These are phyloP conservation scores for Macaria notata DNA, from an alignment of 2,888 invertebrate species.

Conservation along the genomic window DNA sequence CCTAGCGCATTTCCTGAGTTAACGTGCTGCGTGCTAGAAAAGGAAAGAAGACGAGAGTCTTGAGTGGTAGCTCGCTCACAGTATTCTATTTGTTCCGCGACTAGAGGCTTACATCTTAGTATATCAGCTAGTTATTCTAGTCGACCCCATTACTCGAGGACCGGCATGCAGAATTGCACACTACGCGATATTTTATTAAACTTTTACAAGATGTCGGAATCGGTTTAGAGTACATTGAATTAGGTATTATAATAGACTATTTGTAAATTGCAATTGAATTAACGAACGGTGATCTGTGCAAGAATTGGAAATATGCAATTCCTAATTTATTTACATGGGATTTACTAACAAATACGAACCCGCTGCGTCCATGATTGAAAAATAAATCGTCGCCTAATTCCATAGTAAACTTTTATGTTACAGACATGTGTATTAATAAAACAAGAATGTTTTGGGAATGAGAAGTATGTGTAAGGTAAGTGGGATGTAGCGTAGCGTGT, in stretches of 20 bases:
- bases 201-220: neutral
- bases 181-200: conserved; percentile 4
- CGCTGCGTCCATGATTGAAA: conserved; percentile 65
- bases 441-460: neutral
- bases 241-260: neutral
- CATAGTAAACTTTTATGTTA: conserved; percentile 52
- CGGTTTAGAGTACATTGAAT: no score
- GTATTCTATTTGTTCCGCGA: conserved; percentile 44
- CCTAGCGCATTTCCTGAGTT: neutral
- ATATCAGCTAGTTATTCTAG: conserved; percentile 21
- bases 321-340: conserved; percentile 30
- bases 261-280: neutral
- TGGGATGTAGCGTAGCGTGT: neutral
- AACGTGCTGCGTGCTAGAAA: conserved; percentile 10
- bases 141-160: conserved; percentile 44
- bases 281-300: conserved; percentile 17
- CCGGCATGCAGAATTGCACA: conserved; percentile 11
- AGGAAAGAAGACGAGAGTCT: conserved; percentile 39
- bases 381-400: conserved; percentile 71
- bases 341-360: conserved; percentile 61
- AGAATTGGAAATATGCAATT: conserved; percentile 3
- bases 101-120: conserved; percentile 11
- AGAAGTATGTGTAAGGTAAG: no score
- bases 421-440: neutral
- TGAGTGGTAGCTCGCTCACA: conserved; percentile 46